A percentile compares a stretch with the other conserved stretches of the same genome.
Evolutionary conservation across 2,888 invertebrate genomes (phyloP).

Genomic region (Augochlorella aurata): DNA sequence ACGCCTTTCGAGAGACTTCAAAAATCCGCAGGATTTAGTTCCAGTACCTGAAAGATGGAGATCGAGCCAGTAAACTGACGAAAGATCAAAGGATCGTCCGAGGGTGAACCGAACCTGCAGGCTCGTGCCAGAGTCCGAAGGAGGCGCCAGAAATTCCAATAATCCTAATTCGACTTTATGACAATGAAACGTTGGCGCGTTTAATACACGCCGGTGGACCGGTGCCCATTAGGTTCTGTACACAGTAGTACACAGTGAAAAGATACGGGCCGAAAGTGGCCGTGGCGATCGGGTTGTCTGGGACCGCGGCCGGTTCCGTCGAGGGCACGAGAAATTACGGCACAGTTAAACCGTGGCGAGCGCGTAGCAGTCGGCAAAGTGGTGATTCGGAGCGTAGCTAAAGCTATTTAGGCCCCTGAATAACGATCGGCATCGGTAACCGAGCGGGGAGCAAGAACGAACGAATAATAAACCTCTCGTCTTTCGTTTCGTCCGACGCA

Average conservation of each 20-base stretch:
- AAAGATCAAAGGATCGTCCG: too few relatives aligned
- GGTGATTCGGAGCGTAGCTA: not conserved
- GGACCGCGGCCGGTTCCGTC: not conserved
- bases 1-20: too few relatives aligned
- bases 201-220: not conserved
- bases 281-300: not conserved
- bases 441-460: not conserved
- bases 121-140: too few relatives aligned
- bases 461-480: not conserved
- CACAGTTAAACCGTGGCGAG: not conserved
- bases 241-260: too few relatives aligned
- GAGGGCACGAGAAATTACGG: too few relatives aligned
- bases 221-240: too few relatives aligned
- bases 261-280: too few relatives aligned
- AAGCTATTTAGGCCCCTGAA: not conserved
- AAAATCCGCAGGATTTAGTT: too few relatives aligned
- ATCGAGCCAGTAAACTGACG: too few relatives aligned
- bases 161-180: not conserved
- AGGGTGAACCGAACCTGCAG: too few relatives aligned
- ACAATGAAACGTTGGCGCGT: not conserved
- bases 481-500: slow-evolving; percentile 13
- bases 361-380: too few relatives aligned
- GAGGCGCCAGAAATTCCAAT: not conserved
- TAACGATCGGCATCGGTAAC: not conserved
- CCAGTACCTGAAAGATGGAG: too few relatives aligned